Evolutionary conservation across 2,113 vertebrate genomes (phyloP).

Genomic region (Cyprinus carpio): DNA sequence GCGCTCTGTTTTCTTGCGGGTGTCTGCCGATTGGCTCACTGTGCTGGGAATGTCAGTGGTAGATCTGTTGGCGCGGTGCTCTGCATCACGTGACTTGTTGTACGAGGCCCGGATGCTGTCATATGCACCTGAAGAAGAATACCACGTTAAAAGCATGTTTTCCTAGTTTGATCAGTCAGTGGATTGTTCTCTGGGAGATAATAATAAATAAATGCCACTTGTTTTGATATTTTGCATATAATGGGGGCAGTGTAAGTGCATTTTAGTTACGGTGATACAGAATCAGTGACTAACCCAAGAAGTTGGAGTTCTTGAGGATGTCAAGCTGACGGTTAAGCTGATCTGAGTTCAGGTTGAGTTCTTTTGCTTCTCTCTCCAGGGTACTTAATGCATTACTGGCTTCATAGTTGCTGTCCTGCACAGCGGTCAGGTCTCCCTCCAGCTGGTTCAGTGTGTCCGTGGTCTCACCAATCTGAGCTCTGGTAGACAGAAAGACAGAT

Average conservation of each 20-base stretch:
- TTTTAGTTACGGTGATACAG: not conserved
- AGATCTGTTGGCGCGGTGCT: slow-evolving; percentile 78
- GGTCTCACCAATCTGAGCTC: slow-evolving; percentile 83
- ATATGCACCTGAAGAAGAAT: slow-evolving; percentile 81
- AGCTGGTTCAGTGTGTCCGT: slow-evolving; percentile 86
- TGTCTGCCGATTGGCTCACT: slow-evolving; percentile 80
- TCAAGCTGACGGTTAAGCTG: slow-evolving; percentile 84
- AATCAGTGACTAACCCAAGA: slow-evolving; percentile 79
- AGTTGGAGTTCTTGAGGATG: slow-evolving; percentile 92
- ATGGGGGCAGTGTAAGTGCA: not conserved
- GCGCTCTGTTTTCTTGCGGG: slow-evolving; percentile 77
- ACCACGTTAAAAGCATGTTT: not conserved
- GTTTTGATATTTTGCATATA: not conserved
- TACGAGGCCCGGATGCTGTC: slow-evolving; percentile 88
- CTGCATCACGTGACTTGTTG: slow-evolving; percentile 80
- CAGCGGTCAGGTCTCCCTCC: slow-evolving; percentile 84
- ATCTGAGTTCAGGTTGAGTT: slow-evolving; percentile 85
- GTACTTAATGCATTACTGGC: slow-evolving; percentile 84
- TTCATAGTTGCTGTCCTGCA: slow-evolving; percentile 90
- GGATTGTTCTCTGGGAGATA: not conserved
- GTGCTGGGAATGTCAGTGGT: slow-evolving; percentile 77
- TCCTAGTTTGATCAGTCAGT: not conserved
- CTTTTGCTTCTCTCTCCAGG: slow-evolving; percentile 84
- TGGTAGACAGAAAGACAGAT: slow-evolving; percentile 52
- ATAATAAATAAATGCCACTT: not conserved